Evolutionary conservation across 1,140 invertebrate genomes (phyloP).

Genomic region (Cotesia glomerata): DNA sequence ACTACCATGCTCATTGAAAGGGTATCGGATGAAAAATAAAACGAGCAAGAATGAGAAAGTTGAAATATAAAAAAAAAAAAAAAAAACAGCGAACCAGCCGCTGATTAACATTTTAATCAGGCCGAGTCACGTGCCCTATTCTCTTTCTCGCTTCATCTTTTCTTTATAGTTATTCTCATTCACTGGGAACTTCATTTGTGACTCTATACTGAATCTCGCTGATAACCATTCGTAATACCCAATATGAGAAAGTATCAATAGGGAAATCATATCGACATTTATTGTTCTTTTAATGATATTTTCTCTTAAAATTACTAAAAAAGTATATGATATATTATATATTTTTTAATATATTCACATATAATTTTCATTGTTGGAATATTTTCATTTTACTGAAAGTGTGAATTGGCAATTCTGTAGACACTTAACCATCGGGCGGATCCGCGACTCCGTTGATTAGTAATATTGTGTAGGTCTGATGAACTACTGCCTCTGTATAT

Average conservation of each 20-base stretch:
- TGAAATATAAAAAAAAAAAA: neutral
- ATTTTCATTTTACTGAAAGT: conserved; percentile 34
- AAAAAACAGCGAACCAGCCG: conserved; percentile 32
- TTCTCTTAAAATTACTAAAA: too few relatives aligned
- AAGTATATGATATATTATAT: too few relatives aligned
- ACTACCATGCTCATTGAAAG: conserved; percentile 53
- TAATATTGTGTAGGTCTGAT: conserved; percentile 62
- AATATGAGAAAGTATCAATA: neutral
- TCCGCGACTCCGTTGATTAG: conserved; percentile 57
- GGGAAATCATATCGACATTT: too few relatives aligned
- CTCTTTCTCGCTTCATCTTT: neutral
- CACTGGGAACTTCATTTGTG: neutral
- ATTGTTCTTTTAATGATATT: too few relatives aligned
- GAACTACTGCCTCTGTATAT: conserved; percentile 48
- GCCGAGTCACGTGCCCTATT: conserved; percentile 52
- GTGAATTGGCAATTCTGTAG: conserved; percentile 59
- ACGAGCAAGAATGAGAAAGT: conserved; percentile 12
- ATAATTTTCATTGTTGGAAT: too few relatives aligned
- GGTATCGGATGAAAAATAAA: conserved; percentile 51
- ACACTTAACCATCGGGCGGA: conserved; percentile 55
- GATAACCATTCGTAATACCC: neutral
- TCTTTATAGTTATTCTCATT: conserved; percentile 4
- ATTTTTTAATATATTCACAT: too few relatives aligned
- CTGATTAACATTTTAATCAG: conserved; percentile 62
- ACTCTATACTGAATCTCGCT: neutral